phyloP scores from a whole-genome alignment of 1,140 invertebrate species.

The Limonius californicus region DNA sequence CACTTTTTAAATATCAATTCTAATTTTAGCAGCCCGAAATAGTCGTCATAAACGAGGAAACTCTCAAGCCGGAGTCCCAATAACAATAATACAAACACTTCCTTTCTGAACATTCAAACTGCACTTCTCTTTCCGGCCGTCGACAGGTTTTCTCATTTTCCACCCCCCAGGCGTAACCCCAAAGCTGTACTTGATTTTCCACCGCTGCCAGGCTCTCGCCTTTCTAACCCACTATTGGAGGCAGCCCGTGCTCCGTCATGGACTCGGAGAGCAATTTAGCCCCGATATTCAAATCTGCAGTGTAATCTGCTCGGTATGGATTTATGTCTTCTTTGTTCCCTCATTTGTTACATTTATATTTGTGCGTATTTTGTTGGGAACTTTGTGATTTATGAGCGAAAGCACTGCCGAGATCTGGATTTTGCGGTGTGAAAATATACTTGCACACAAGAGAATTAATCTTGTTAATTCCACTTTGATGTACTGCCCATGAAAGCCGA shows the following conservation, averaged over 20 bases:
- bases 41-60: too few species aligned
- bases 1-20: too few species aligned
- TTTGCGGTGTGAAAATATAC: neutral
- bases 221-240: neutral
- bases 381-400: neutral
- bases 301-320: conserved; percentile 21
- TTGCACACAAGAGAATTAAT: neutral
- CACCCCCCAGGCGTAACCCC: neutral
- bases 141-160: neutral
- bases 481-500: too few species aligned
- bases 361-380: conserved; percentile 8
- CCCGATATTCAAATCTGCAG: conserved; percentile 22
- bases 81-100: too few species aligned
- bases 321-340: conserved; percentile 23
- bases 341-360: conserved; percentile 21
- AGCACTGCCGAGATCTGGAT: too few species aligned
- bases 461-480: neutral
- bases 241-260: conserved; percentile 1
- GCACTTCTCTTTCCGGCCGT: neutral
- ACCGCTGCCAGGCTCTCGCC: neutral
- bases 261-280: conserved; percentile 21
- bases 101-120: neutral
- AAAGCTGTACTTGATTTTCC: neutral
- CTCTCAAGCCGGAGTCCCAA: too few species aligned
- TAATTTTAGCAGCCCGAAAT: too few species aligned